Evolutionary conservation across 2,113 vertebrate genomes (phyloP), one percentile per base, ranked within the genome.

Genomic region (Aptenodytes forsteri): DNA sequence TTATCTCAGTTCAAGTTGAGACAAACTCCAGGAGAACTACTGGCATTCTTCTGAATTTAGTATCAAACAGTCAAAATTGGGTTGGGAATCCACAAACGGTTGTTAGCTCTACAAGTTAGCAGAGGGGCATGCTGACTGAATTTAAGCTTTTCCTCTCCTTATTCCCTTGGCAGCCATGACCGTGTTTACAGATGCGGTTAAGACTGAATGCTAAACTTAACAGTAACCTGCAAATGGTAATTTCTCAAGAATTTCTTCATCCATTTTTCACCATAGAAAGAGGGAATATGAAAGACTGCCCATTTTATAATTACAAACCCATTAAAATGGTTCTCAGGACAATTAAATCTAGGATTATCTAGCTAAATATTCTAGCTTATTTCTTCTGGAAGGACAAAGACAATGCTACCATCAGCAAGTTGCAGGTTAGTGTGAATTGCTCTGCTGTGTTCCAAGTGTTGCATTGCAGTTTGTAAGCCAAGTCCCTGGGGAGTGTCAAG

Each of bases 341-440:
- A 93, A 77, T 70, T 42, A 89, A 70, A 73, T 42, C 58, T 79
- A 11, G 1, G 26, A 65, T 86, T 69, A 78, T 67, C 47, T 75
- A 91, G 36, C 50, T 55, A 83, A 52, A 78, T 47, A 64, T 90
- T 65, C 30, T 62, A 30, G 11, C 6, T 90, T 67, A 42, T 93
- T 58, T 90, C 58, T 93, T 84, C 40, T 66, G 54, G 52, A 93
- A 89, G 80, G 89, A 96, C 90, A 97, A 94, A 94, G 92, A 85
- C 93, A 96, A 19, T 50, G 84, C 52, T 88, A 83, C 71, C 94
- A 61, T 47, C 91, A 97, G 95, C 75, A 75, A 83, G 84, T 46
- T 94, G 87, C 91, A 95, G 84, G 89, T 93, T 62, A 59, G 76
- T 50, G 87, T 36, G 86, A 93, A 88, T 27, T 88, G 82, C 84